Conservation (phyloP, 2,888 invertebrate genomes). For the Lordiphosa fenestrarum region DNA sequence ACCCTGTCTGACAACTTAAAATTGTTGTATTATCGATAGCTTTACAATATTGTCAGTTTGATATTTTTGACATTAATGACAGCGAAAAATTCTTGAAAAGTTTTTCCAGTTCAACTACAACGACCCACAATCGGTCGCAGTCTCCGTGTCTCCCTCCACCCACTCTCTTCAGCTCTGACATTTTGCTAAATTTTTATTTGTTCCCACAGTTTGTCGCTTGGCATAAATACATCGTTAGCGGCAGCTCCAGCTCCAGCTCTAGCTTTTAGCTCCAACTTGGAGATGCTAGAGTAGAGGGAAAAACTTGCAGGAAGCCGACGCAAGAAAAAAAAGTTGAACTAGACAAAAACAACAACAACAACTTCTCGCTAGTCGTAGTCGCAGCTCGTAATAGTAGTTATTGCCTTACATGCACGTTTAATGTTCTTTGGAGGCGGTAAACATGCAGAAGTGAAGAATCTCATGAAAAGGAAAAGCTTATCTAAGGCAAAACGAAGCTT, state of each 20-base stretch:
- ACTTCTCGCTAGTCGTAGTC: constrained; percentile 23
- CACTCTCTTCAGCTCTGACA: constrained; percentile 34
- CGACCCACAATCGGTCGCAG: constrained; percentile 27
- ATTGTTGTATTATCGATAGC: constrained; percentile 54
- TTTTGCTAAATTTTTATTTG: constrained; percentile 70
- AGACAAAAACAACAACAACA: constrained; percentile 33
- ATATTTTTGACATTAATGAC: constrained; percentile 63
- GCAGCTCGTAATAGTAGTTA: constrained; percentile 60
- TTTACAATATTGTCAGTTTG: constrained; percentile 62
- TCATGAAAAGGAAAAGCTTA: constrained; percentile 16
- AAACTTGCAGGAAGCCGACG: constrained; percentile 62
- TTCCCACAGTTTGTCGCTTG: constrained; percentile 73
- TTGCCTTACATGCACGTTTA: constrained; percentile 71
- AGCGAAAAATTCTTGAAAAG: constrained; percentile 28
- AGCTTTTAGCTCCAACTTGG: constrained; percentile 15
- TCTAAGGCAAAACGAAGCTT: constrained; percentile 1
- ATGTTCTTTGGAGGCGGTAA: constrained; percentile 64
- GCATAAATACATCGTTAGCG: constrained; percentile 70
- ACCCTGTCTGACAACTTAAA: constrained; percentile 14
- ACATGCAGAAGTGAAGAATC: constrained; percentile 30
- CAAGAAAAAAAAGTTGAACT: constrained; percentile 52
- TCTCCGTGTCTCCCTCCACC: constrained; percentile 27
- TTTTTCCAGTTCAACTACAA: constrained; percentile 15
- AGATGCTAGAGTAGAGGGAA: constrained; percentile 5
- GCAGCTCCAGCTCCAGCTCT: constrained; percentile 21